These are phyloP conservation scores for Taenioides sp. DNA, from an alignment of 2,797 vertebrate genomes.

Conservation along the genomic window DNA sequence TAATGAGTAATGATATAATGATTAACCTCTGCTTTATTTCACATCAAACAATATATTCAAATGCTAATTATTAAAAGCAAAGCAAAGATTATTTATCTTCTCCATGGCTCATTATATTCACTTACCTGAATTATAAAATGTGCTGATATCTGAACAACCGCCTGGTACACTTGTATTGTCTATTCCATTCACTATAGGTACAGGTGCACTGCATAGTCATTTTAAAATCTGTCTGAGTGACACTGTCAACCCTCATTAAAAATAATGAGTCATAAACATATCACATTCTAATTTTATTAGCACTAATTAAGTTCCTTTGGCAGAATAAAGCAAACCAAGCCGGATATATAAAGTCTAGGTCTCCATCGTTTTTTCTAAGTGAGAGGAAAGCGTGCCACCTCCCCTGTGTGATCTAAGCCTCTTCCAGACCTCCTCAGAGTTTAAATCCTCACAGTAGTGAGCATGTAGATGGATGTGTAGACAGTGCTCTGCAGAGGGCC, in stretches of 20 bases:
- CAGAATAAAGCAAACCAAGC: not conserved
- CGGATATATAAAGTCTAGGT: not conserved
- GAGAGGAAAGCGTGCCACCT: not conserved
- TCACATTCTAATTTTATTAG: not conserved
- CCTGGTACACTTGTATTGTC: not conserved
- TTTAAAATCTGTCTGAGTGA: not conserved
- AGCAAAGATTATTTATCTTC: not conserved
- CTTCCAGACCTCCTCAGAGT: conserved; percentile 17
- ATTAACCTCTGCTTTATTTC: not conserved
- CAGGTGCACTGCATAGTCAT: no score
- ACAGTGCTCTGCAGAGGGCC: not conserved
- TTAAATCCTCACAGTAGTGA: conserved; percentile 16
- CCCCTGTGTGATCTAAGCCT: not conserved
- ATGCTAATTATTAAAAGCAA: not conserved
- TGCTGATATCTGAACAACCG: no score
- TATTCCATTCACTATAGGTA: not conserved
- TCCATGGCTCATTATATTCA: not conserved
- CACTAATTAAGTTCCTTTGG: not conserved
- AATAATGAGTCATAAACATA: conserved; percentile 5
- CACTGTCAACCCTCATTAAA: not conserved
- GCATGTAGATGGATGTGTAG: conserved; percentile 13
- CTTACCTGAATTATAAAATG: no score
- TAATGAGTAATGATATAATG: not conserved
- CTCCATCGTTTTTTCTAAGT: conserved; percentile 7
- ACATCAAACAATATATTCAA: not conserved